A percentile compares a stretch with the other conserved stretches of the same genome.
Conservation (phyloP, 2,113 vertebrate genomes). For the Stegostoma tigrinum region DNA sequence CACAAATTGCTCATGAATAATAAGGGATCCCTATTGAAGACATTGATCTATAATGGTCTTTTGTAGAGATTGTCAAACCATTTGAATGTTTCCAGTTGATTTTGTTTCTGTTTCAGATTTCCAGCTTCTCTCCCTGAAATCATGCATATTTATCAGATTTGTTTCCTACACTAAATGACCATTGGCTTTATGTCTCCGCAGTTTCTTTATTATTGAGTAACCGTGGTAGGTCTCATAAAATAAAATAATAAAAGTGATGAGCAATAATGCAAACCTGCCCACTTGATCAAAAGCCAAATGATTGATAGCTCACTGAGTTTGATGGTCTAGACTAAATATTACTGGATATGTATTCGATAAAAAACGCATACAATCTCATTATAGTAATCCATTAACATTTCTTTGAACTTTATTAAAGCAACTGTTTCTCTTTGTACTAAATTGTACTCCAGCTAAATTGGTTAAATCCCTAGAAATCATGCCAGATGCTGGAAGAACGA, state of each 20-base stretch:
- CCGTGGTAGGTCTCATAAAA: background rate
- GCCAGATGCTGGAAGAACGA: background rate
- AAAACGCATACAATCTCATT: background rate
- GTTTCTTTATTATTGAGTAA: slow-evolving; percentile 7
- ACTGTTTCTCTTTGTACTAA: background rate
- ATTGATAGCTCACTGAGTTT: background rate
- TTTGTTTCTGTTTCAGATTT: background rate
- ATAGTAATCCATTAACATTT: background rate
- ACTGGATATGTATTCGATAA: background rate
- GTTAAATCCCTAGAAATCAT: background rate
- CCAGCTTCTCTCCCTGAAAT: background rate
- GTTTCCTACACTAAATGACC: too few species aligned
- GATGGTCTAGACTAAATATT: background rate
- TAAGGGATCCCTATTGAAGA: background rate
- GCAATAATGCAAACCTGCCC: background rate
- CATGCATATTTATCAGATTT: background rate
- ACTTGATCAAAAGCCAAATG: background rate
- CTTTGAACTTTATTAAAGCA: background rate
- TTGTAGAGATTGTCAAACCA: background rate
- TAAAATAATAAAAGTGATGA: background rate
- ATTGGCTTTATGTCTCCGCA: background rate
- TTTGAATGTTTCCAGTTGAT: background rate
- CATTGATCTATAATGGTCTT: too few species aligned
- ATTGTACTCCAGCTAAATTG: background rate
- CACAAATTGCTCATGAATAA: background rate